Evolutionary conservation across 37 sponge, comb jelly and placozoan genomes (phyloP).

Genomic region (Aplysina aerophoba): DNA sequence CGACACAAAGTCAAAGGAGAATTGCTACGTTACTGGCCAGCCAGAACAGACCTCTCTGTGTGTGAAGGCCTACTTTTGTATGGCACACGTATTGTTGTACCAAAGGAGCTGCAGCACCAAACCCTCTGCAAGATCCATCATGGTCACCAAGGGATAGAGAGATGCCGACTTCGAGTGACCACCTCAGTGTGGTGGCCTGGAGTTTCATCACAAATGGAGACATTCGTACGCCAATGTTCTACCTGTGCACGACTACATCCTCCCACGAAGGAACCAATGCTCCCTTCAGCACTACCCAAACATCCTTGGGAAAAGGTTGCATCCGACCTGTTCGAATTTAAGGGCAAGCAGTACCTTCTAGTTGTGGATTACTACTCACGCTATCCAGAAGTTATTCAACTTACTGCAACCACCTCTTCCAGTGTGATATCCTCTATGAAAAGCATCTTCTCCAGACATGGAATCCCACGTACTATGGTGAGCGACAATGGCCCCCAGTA

Average conservation of each 20-base stretch:
- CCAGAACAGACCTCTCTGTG: no score
- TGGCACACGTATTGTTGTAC: neutral
- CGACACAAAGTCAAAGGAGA: neutral
- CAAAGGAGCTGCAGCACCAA: neutral
- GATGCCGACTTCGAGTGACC: neutral
- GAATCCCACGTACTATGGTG: slow-evolving; percentile 49
- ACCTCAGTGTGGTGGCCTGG: slow-evolving; percentile 28
- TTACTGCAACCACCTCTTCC: neutral
- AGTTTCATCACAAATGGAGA: neutral
- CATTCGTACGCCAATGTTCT: neutral
- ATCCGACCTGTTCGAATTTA: neutral
- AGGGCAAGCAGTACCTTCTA: slow-evolving; percentile 2
- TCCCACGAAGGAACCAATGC: neutral
- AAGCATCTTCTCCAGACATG: slow-evolving; percentile 59
- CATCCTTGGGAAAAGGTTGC: slow-evolving; percentile 18
- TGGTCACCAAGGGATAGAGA: slow-evolving; percentile 27
- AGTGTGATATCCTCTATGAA: slow-evolving; percentile 20
- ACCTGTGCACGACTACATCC: neutral
- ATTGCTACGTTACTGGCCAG: neutral
- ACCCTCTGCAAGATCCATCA: slow-evolving; percentile 1
- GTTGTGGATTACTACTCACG: slow-evolving; percentile 23
- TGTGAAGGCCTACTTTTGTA: neutral
- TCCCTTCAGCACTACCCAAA: neutral
- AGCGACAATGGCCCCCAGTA: slow-evolving; percentile 74
- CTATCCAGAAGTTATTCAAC: neutral